Evolutionary conservation across 2,113 vertebrate species (phyloP).

Genomic region (Cyanoderma ruficeps): DNA sequence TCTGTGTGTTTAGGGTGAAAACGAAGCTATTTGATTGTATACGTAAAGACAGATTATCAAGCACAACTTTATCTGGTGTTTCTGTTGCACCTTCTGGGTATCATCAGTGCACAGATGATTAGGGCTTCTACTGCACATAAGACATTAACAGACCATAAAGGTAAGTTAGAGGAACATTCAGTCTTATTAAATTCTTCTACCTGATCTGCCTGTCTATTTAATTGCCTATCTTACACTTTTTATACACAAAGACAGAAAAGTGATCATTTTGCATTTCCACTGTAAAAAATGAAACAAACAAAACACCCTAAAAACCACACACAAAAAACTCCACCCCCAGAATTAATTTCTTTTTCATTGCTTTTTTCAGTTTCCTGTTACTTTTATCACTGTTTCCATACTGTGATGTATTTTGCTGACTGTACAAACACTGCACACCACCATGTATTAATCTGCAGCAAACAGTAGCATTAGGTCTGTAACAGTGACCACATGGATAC

Average conservation of each 20-base stretch:
- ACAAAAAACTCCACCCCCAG: background rate
- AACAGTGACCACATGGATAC: background rate
- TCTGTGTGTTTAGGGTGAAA: background rate
- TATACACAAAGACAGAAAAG: background rate
- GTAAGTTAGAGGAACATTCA: background rate
- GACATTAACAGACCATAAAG: background rate
- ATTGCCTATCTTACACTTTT: background rate
- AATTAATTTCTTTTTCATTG: background rate
- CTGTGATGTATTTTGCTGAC: background rate
- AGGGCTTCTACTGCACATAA: background rate
- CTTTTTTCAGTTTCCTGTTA: background rate
- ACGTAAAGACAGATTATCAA: background rate
- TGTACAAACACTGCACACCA: background rate
- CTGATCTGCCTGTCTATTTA: background rate
- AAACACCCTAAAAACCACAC: background rate
- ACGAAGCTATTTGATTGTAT: background rate
- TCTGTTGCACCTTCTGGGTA: background rate
- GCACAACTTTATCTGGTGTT: background rate
- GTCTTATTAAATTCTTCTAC: background rate
- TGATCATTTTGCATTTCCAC: background rate
- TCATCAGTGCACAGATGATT: background rate
- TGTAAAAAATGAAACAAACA: background rate
- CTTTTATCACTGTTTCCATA: background rate
- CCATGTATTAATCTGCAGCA: background rate
- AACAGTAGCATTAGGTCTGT: background rate